Conservation (phyloP, 2,797 vertebrate species). For the Gallirallus australis region DNA sequence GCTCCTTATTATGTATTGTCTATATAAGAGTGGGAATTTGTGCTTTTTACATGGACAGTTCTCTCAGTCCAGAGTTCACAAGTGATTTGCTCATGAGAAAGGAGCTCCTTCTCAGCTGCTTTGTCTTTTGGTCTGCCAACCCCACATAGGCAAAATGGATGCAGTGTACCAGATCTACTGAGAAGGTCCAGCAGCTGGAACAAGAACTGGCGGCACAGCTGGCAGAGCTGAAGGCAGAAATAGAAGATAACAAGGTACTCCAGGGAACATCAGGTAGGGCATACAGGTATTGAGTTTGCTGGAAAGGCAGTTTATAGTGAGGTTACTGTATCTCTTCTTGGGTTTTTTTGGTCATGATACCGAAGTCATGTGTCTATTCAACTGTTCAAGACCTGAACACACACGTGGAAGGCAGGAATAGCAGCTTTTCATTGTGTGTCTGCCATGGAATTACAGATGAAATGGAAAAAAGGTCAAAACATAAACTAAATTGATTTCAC, state of each 20-base stretch:
- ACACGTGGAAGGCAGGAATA: neutral
- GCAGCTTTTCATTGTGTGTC: neutral
- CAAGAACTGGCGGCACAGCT: constrained; percentile 76
- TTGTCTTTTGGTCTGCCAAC: neutral
- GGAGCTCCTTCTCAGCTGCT: neutral
- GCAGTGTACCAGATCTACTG: constrained; percentile 73
- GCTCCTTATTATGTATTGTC: neutral
- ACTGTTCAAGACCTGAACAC: neutral
- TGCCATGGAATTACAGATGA: neutral
- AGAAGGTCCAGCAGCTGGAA: constrained; percentile 79
- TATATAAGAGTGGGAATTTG: neutral
- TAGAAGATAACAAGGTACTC: constrained; percentile 66
- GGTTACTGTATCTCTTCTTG: neutral
- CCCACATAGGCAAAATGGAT: constrained; percentile 56
- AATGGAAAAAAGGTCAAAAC: neutral
- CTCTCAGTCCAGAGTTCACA: neutral
- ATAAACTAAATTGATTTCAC: neutral
- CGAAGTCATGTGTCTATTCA: neutral
- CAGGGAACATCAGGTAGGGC: neutral
- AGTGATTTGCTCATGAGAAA: neutral
- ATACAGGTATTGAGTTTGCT: constrained; percentile 73
- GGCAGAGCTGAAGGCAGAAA: constrained; percentile 76
- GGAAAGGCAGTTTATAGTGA: neutral
- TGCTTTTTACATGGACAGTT: neutral
- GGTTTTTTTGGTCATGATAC: accelerated